Conservation (phyloP, 2,888 invertebrate species). For the Tridacna gigas region DNA sequence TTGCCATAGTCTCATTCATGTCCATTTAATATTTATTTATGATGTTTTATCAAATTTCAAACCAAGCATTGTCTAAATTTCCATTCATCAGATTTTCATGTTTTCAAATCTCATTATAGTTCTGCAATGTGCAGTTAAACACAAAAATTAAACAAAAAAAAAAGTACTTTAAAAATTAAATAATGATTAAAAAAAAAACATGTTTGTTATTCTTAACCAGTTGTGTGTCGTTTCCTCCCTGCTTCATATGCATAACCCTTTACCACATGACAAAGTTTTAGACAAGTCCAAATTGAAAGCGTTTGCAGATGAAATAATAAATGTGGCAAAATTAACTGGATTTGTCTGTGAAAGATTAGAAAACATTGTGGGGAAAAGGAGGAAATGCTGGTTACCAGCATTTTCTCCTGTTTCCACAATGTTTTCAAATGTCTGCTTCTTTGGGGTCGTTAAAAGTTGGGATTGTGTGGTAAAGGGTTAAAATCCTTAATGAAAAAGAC, state of each 20-base stretch:
- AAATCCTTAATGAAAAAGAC: too few species aligned
- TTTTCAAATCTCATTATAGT: slow-evolving; percentile 55
- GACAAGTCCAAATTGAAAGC: too few species aligned
- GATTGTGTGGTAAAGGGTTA: too few species aligned
- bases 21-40: slow-evolving; percentile 55
- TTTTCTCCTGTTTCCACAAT: neutral
- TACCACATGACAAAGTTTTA: too few species aligned
- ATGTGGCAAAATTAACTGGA: too few species aligned
- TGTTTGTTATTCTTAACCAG: neutral
- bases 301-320: too few species aligned
- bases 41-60: slow-evolving; percentile 27
- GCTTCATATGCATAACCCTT: neutral
- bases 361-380: neutral
- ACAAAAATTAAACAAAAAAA: slow-evolving; percentile 15
- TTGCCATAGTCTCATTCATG: slow-evolving; percentile 39
- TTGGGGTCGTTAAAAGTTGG: too few species aligned
- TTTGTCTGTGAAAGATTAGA: too few species aligned
- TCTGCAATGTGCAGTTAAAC: slow-evolving; percentile 63
- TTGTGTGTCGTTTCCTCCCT: too few species aligned
- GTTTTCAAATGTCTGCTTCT: neutral
- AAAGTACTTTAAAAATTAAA: slow-evolving; percentile 42
- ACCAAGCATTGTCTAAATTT: slow-evolving; percentile 31
- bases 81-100: slow-evolving; percentile 36
- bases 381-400: neutral
- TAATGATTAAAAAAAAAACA: slow-evolving; percentile 14